Evolutionary conservation across 2,113 vertebrate genomes (phyloP).

Genomic region (Callipepla californica): DNA sequence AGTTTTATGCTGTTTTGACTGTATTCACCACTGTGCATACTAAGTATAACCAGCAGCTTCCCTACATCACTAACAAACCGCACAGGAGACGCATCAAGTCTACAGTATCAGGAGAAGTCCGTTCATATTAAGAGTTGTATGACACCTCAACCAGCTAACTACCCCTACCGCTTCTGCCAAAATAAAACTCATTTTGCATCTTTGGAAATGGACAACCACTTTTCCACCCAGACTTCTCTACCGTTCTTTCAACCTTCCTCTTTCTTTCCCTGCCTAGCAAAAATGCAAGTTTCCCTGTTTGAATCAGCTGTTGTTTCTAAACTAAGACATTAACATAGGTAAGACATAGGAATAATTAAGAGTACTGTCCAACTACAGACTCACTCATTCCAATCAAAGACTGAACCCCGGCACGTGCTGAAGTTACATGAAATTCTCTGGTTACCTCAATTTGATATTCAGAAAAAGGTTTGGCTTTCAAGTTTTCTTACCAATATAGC

Average conservation of each 20-base stretch:
- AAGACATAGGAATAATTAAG: neutral
- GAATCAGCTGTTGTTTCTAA: neutral
- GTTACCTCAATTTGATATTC: neutral
- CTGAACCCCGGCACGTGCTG: fast-evolving
- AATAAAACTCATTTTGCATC: neutral
- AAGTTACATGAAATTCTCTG: neutral
- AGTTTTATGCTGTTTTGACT: neutral
- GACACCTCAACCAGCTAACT: neutral
- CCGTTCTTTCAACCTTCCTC: neutral
- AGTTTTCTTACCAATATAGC: slow-evolving; percentile 92
- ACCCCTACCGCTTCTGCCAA: neutral
- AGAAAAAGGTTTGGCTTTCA: neutral
- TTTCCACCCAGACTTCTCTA: neutral
- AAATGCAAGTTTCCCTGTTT: neutral
- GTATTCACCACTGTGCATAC: neutral
- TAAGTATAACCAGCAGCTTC: neutral
- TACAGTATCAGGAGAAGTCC: neutral
- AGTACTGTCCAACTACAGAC: neutral
- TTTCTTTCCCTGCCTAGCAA: neutral
- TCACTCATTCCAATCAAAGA: neutral
- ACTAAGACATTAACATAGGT: neutral
- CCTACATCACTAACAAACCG: neutral
- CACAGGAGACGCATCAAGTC: neutral
- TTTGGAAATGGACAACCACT: neutral
- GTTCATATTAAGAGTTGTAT: neutral